Percentiles rank a stretch among this genome's conserved stretches.
phyloP scores from a whole-genome alignment of 1,140 invertebrate genomes.

The Achatina immaculata region DNA sequence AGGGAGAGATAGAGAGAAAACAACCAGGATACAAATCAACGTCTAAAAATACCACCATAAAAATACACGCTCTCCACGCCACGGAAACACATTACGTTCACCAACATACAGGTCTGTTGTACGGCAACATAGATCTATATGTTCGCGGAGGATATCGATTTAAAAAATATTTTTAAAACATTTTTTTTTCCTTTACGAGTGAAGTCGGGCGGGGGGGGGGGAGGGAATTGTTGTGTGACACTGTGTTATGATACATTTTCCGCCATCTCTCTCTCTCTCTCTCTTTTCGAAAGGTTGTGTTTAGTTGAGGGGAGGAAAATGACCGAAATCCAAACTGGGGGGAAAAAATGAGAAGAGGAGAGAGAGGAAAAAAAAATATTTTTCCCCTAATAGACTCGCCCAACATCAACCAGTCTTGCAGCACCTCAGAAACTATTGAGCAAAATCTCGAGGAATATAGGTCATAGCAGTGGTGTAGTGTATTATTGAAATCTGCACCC shows the following conservation, averaged over 20 bases:
- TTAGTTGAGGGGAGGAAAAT: not conserved
- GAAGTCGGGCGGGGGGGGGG: not conserved
- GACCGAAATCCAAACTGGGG: not conserved
- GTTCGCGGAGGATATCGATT: not conserved
- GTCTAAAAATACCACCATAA: not conserved
- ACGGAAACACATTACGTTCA: not conserved
- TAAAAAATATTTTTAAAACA: not conserved
- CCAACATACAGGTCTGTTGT: not conserved
- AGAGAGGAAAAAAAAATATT: not conserved
- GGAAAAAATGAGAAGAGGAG: not conserved
- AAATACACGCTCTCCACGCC: not conserved
- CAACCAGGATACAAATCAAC: no score
- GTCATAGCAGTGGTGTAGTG: constrained; percentile 58
- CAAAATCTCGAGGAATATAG: constrained; percentile 57
- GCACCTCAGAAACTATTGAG: constrained; percentile 59
- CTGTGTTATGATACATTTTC: no score
- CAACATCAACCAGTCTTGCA: constrained; percentile 52
- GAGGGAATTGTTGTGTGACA: not conserved
- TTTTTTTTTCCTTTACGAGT: not conserved
- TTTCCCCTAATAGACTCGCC: constrained; percentile 37
- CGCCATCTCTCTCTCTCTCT: not conserved
- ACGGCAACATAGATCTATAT: not conserved
- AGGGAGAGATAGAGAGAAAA: no score
- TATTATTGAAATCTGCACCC: constrained; percentile 46
- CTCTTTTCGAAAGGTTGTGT: not conserved